Evolutionary conservation across 1,140 invertebrate species (phyloP).

Genomic region (Capitella teleta): DNA sequence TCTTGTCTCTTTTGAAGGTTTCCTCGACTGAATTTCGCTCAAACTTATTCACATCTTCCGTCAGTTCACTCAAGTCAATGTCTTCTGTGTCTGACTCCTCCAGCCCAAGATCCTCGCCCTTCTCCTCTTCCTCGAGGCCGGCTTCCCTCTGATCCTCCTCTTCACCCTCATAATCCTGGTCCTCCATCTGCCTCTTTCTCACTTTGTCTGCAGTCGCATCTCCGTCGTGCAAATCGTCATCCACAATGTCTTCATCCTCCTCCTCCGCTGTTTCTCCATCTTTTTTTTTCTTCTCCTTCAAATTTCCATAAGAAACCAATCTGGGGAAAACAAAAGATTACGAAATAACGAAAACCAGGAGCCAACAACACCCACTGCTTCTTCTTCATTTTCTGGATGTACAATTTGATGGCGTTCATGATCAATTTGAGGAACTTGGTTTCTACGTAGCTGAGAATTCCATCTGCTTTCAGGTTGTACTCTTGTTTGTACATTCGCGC

Average conservation of each 20-base stretch:
- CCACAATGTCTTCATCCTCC: slow-evolving; percentile 38
- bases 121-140: slow-evolving; percentile 1
- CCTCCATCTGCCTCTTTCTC: slow-evolving; percentile 54
- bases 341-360: not conserved
- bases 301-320: too few species aligned
- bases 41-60: not conserved
- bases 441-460: slow-evolving; percentile 49
- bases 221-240: slow-evolving; percentile 45
- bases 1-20: not conserved
- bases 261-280: slow-evolving; percentile 28
- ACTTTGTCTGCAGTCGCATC: slow-evolving; percentile 43
- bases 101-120: slow-evolving; percentile 2
- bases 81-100: slow-evolving; percentile 5
- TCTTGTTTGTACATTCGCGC: slow-evolving; percentile 57
- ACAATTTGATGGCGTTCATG: slow-evolving; percentile 24
- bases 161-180: slow-evolving; percentile 69
- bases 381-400: slow-evolving; percentile 18
- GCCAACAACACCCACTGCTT: not conserved
- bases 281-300: too few species aligned
- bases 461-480: slow-evolving; percentile 56
- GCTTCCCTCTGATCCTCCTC: slow-evolving; percentile 49
- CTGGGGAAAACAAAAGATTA: too few species aligned
- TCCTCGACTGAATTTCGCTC: not conserved
- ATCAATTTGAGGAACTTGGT: slow-evolving; percentile 34
- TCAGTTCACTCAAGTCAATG: not conserved